Conservation (phyloP, 2,797 vertebrate species). For the Sternarchorhynchus goeldii region DNA sequence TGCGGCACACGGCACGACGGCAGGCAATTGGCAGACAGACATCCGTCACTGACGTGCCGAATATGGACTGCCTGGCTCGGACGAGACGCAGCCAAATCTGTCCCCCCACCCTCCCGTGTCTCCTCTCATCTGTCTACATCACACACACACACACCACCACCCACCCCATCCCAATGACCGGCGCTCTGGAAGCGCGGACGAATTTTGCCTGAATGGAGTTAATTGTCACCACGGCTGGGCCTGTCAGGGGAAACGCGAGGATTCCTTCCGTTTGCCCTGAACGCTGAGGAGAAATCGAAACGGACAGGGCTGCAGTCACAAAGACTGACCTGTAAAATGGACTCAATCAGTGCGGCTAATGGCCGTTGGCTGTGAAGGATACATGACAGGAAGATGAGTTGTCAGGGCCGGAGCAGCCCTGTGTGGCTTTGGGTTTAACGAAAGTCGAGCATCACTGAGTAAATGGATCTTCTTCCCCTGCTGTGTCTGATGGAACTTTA, state of each 20-base stretch:
- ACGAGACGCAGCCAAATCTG: constrained; percentile 42
- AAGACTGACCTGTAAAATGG: constrained; percentile 62
- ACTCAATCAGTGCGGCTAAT: constrained; percentile 60
- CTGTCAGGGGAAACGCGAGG: constrained; percentile 60
- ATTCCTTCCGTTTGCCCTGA: constrained; percentile 38
- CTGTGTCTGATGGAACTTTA: not conserved
- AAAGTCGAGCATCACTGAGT: constrained; percentile 19
- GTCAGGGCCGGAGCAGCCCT: not conserved
- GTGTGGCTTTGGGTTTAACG: not conserved
- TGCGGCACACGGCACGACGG: constrained; percentile 11
- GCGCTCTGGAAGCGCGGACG: constrained; percentile 48
- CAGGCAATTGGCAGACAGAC: constrained; percentile 19
- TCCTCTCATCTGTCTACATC: constrained; percentile 32
- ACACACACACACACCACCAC: not conserved
- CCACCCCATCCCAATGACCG: not conserved
- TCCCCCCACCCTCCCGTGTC: constrained; percentile 51
- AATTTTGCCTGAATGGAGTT: constrained; percentile 59
- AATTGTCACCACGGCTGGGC: constrained; percentile 58
- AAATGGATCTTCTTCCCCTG: constrained; percentile 1
- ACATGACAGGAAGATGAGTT: constrained; percentile 35
- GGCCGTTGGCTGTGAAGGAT: constrained; percentile 44
- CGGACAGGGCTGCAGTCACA: constrained; percentile 58
- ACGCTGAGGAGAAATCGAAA: constrained; percentile 57
- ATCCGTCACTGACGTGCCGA: constrained; percentile 39
- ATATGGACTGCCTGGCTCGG: constrained; percentile 31